Evolutionary conservation across 2,797 vertebrate species (phyloP).

Genomic region (Squalus acanthias): DNA sequence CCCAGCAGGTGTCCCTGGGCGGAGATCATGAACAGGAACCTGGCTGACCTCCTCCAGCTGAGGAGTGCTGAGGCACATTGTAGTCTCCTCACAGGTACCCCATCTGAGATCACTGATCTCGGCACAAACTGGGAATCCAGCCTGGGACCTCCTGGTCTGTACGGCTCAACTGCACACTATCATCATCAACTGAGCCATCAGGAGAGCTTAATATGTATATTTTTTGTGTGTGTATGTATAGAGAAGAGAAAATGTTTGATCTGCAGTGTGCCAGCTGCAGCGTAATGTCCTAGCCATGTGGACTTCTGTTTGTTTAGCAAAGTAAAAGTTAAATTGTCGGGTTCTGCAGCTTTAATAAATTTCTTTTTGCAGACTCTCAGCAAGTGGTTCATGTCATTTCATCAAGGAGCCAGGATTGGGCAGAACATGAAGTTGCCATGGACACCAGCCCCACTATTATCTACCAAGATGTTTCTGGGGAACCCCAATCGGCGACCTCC

Average conservation of each 20-base stretch:
- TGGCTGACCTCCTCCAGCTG: not conserved
- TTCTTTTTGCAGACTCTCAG: conserved; percentile 68
- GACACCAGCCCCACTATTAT: conserved; percentile 86
- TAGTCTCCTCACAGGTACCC: not conserved
- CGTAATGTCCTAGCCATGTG: not conserved
- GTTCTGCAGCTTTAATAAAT: not conserved
- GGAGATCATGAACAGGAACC: not conserved
- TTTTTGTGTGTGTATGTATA: not conserved
- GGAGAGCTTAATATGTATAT: not conserved
- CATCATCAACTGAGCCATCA: not conserved
- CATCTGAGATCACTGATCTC: not conserved
- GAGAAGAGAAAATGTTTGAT: not conserved
- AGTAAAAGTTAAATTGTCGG: not conserved
- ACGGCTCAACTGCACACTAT: too few species aligned
- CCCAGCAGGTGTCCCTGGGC: not conserved
- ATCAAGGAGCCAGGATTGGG: conserved; percentile 91
- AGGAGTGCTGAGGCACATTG: not conserved
- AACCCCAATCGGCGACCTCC: conserved; percentile 90
- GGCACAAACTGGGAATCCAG: not conserved
- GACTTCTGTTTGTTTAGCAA: not conserved
- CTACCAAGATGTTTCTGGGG: conserved; percentile 84
- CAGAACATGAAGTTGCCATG: conserved; percentile 88
- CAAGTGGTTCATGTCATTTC: conserved; percentile 85
- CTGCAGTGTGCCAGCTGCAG: not conserved
- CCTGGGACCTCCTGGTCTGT: not conserved